Percentiles rank a stretch among this genome's conserved stretches.
phyloP scores from a whole-genome alignment of 2,113 vertebrate genomes.

The Gasterosteus nipponicus region DNA sequence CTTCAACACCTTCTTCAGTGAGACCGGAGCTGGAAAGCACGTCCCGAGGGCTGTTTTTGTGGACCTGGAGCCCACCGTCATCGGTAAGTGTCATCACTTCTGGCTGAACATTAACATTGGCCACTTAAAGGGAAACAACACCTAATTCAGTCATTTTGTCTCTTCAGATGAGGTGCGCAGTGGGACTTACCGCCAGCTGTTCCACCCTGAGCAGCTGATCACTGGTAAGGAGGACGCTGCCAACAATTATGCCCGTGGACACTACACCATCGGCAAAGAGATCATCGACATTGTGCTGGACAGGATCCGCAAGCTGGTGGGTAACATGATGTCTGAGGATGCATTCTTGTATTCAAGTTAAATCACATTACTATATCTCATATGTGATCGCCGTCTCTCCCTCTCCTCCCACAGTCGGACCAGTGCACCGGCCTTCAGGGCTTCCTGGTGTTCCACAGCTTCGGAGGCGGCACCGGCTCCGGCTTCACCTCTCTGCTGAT shows the following conservation, averaged over 20 bases:
- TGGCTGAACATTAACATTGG: background rate
- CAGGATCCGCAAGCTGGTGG: conserved; percentile 31
- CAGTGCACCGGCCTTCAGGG: conserved; percentile 69
- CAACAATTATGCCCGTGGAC: conserved; percentile 75
- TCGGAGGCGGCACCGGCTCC: conserved; percentile 69
- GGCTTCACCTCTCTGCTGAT: conserved; percentile 89
- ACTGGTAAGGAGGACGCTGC: conserved; percentile 76
- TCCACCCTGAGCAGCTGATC: conserved; percentile 80
- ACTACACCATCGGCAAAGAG: conserved; percentile 61
- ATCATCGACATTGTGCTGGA: conserved; percentile 26
- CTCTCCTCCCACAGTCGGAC: conserved; percentile 52
- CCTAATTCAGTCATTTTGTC: background rate
- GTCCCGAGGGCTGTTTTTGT: background rate
- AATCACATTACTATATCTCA: too few relatives aligned
- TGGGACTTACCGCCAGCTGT: conserved; percentile 74
- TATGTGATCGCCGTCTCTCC: background rate
- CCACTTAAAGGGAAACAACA: background rate
- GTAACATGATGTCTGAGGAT: background rate
- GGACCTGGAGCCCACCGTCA: conserved; percentile 24
- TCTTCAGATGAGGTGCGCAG: conserved; percentile 61
- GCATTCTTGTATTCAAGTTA: too few relatives aligned
- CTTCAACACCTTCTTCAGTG: too few relatives aligned
- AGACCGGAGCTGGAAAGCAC: too few relatives aligned
- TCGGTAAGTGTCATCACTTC: conserved; percentile 48
- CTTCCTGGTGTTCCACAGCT: conserved; percentile 58